phyloP scores from a whole-genome alignment of 2,888 invertebrate species.

The Platynereis dumerilii region DNA sequence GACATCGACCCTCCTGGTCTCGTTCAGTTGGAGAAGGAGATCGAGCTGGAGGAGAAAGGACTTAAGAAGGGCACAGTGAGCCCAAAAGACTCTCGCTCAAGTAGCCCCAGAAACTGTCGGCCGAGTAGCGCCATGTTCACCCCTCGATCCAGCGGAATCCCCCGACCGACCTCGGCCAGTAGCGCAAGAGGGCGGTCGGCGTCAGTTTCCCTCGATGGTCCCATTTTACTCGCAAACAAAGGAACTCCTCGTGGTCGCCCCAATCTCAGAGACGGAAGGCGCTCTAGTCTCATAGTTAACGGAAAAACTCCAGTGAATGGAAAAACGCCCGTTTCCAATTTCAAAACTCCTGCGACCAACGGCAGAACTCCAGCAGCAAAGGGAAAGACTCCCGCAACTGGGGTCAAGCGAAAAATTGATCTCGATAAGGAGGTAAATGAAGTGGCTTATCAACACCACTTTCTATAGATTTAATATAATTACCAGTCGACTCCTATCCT shows the following conservation, averaged over 20 bases:
- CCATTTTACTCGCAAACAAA: conserved; percentile 3
- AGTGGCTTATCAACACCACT: background rate
- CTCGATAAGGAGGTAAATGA: conserved; percentile 5
- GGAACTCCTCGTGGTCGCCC: background rate
- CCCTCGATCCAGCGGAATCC: background rate
- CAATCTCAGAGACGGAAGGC: conserved; percentile 1
- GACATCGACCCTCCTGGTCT: conserved; percentile 82
- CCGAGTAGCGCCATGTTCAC: too few species aligned
- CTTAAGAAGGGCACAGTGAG: background rate
- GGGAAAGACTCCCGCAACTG: background rate
- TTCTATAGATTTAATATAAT: too few species aligned
- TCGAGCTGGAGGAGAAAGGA: conserved; percentile 17
- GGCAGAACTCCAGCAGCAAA: background rate
- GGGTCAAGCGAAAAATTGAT: background rate
- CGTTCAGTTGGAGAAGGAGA: conserved; percentile 63
- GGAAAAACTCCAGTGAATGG: too few species aligned
- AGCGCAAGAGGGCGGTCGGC: background rate
- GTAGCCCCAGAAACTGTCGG: background rate
- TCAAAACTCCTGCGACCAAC: too few species aligned
- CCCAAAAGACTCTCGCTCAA: background rate
- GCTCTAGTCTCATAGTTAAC: background rate
- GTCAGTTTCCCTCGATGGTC: too few species aligned
- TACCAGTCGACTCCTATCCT: too few species aligned
- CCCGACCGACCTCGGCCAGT: background rate
- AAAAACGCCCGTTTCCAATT: too few species aligned